These are phyloP conservation scores for Drymonia ruficornis DNA, from an alignment of 2,888 invertebrate species.

Conservation along the genomic window DNA sequence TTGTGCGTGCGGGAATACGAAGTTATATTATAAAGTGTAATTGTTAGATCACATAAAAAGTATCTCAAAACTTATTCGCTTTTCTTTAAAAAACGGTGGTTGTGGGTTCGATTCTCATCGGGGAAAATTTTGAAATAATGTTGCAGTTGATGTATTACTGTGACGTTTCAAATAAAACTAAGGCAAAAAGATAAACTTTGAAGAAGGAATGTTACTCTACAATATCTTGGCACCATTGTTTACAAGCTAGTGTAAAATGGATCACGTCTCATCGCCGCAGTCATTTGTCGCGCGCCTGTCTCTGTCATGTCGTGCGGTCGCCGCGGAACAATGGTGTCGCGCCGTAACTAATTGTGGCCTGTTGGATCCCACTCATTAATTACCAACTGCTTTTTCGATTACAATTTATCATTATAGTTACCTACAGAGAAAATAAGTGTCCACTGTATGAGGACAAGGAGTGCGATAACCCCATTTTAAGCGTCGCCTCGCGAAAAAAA, in stretches of 20 bases:
- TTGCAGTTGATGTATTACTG: too few relatives aligned
- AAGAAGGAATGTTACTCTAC: not conserved
- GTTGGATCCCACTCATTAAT: conserved; percentile 31
- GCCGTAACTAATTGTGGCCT: conserved; percentile 23
- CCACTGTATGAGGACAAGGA: too few relatives aligned
- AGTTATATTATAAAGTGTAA: too few relatives aligned
- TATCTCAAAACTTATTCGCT: too few relatives aligned
- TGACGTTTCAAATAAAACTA: too few relatives aligned
- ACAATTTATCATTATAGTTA: not conserved
- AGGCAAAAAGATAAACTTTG: not conserved
- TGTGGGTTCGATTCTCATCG: too few relatives aligned
- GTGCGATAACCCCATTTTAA: too few relatives aligned
- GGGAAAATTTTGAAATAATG: too few relatives aligned
- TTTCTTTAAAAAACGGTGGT: too few relatives aligned
- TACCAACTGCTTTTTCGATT: conserved; percentile 10
- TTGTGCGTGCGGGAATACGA: not conserved
- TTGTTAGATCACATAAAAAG: too few relatives aligned
- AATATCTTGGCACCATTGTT: not conserved
- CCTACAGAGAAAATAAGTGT: too few relatives aligned
- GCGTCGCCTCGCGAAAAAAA: too few relatives aligned
- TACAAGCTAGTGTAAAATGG: not conserved
- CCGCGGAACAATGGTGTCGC: conserved; percentile 7
- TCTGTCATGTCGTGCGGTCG: conserved; percentile 10
- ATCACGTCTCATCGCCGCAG: conserved; percentile 5
- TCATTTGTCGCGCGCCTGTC: conserved; percentile 26